phyloP scores from a whole-genome alignment of 2,113 vertebrate species.

The Rafetus swinhoei region DNA sequence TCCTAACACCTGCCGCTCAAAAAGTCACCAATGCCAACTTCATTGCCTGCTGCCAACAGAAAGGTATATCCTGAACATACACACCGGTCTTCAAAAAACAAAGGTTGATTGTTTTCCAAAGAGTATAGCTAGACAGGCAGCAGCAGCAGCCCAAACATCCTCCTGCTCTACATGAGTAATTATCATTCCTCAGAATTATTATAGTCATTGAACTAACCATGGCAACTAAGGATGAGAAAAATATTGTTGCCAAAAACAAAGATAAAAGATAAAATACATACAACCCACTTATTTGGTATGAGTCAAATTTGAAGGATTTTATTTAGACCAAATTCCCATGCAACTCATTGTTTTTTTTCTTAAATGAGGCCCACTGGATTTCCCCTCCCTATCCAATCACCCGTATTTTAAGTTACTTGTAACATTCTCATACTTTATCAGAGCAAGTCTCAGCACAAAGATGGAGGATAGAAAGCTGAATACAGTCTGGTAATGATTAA shows the following conservation, averaged over 20 bases:
- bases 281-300: background rate
- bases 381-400: accelerated
- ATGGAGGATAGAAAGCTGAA: background rate
- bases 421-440: accelerated
- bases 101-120: background rate
- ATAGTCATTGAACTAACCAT: background rate
- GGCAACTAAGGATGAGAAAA: background rate
- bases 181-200: background rate
- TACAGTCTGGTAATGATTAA: background rate
- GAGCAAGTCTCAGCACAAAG: background rate
- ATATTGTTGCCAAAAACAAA: background rate
- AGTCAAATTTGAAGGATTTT: background rate
- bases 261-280: background rate
- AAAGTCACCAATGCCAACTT: background rate
- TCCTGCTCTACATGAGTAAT: background rate
- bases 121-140: background rate
- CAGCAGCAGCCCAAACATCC: background rate
- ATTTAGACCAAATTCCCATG: background rate
- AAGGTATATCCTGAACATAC: background rate
- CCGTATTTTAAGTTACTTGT: background rate
- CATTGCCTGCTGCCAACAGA: background rate
- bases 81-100: background rate
- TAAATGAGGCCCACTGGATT: background rate
- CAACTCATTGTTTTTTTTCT: background rate
- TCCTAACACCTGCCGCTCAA: background rate